Base-by-base conservation (phyloP, 2,797 vertebrate genomes). In the Galaxias olidus region DNA sequence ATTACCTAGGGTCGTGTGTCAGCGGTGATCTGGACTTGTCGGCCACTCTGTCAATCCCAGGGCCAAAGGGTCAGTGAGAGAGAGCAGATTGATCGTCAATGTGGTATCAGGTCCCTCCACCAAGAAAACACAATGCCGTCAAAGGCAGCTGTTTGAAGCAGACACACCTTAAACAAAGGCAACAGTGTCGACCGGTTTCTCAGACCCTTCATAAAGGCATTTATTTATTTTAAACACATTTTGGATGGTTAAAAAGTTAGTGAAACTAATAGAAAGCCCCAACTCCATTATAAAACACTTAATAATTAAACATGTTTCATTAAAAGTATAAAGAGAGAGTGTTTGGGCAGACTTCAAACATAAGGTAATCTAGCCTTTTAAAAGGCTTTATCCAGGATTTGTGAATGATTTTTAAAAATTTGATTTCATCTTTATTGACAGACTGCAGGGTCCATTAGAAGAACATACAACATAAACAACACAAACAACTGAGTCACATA, bases 1-100 rank as follows among this genome's bases (percentile, higher is more conserved):
- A 79, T 73, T 82, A 77, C 83, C 80, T 74, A 70, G 76, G 84
- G 84, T 80, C 83, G 77, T 71, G 70, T 73, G 71, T 71, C 59
- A 52, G 56, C 65, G 69, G 76, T 73, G 78, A 74, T 76, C 82
- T 79, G 72, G 77, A 85, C 77, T 85, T 68, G 60, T 61, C 8
- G 70, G 74, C 80, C 84, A 74, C 82, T 78, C 72, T 81, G 73
- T 85, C 79, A 67, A 79, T 51, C 1, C 63, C 49, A 57, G 73
- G 84, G 81, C 86, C 85, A 82, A 66, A 48, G 87, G 87, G 79
- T 87, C 81, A 79, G 7, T 19, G 65, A 65, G 61, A 61, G 61
- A 61, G 79, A 84, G 73, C 80, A 80, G 79, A 73, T 77, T 75
- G 76, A 85, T 79, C 74, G 73, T 80, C 63, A 71, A 57, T 62